Evolutionary conservation across 2,797 vertebrate species (phyloP).

Genomic region (Thamnophis elegans): DNA sequence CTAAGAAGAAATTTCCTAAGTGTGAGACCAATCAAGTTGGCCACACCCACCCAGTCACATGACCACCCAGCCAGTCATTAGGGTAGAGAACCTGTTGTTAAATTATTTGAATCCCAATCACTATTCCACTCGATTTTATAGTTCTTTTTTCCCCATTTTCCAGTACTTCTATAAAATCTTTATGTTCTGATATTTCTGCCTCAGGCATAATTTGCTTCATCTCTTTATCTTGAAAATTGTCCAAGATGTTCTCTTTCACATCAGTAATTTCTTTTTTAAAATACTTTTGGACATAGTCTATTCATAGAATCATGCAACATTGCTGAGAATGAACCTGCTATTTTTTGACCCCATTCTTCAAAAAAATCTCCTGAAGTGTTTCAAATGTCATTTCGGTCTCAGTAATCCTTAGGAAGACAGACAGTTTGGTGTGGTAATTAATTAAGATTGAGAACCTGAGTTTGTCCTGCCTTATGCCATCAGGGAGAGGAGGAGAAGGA

Average conservation of each 20-base stretch:
- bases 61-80: too few relatives aligned
- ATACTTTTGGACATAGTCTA: not conserved
- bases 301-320: not conserved
- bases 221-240: not conserved
- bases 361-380: not conserved
- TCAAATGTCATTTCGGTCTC: not conserved
- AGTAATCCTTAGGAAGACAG: too few relatives aligned
- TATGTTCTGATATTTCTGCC: not conserved
- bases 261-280: not conserved
- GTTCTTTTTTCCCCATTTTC: not conserved
- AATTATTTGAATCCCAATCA: too few relatives aligned
- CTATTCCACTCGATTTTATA: not conserved
- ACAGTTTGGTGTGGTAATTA: too few relatives aligned
- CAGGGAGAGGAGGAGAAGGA: too few relatives aligned
- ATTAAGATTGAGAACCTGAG: too few relatives aligned
- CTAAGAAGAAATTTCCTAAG: too few relatives aligned
- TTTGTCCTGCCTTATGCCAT: too few relatives aligned
- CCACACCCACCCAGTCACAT: too few relatives aligned
- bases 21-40: too few relatives aligned
- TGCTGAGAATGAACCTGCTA: not conserved
- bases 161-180: not conserved
- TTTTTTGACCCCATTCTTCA: not conserved
- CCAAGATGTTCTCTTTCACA: not conserved
- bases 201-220: not conserved
- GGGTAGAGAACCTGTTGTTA: too few relatives aligned